Evolutionary conservation across 1,140 invertebrate species (phyloP).

Genomic region (Mizuhopecten yessoensis): DNA sequence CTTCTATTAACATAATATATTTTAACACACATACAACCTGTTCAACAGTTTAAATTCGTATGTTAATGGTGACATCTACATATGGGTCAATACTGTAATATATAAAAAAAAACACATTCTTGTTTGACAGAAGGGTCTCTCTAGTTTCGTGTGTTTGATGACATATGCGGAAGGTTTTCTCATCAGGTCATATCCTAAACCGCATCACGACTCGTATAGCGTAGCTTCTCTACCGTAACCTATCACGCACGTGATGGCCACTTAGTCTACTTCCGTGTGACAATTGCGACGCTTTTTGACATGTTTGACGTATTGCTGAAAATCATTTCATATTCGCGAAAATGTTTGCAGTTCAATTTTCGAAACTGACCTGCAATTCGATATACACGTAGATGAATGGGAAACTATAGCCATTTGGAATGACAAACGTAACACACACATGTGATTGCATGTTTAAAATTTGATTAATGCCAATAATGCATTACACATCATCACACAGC

Average conservation of each 20-base stretch:
- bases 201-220: not conserved
- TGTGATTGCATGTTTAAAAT: too few relatives aligned
- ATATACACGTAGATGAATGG: too few relatives aligned
- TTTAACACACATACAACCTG: not conserved
- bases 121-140: not conserved
- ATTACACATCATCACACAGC: too few relatives aligned
- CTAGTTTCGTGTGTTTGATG: not conserved
- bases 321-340: not conserved
- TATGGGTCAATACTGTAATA: not conserved
- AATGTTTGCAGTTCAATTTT: not conserved
- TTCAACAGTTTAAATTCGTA: not conserved
- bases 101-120: not conserved
- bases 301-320: not conserved
- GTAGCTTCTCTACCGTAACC: not conserved
- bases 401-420: too few relatives aligned
- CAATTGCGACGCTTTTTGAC: not conserved
- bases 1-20: constrained; percentile 11
- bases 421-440: too few relatives aligned
- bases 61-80: not conserved
- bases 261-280: not conserved
- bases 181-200: not conserved
- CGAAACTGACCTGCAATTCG: too few relatives aligned
- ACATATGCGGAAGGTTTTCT: not conserved
- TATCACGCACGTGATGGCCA: not conserved
- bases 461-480: too few relatives aligned